Evolutionary conservation across 2,888 invertebrate genomes (phyloP), one percentile per base, ranked within the genome.

Genomic region (Macrophya annulata): DNA sequence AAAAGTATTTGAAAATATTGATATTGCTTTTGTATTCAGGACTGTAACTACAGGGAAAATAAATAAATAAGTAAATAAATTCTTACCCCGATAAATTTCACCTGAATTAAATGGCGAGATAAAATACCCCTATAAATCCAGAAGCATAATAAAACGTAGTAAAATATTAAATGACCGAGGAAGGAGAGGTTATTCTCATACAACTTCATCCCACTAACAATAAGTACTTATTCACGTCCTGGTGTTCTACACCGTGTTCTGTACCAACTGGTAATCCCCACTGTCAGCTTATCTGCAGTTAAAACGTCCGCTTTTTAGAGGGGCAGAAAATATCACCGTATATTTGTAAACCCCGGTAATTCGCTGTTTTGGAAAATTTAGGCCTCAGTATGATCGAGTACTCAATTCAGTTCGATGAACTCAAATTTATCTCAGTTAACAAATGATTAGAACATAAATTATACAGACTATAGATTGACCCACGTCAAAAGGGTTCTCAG

Each of bases 231-330:
- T 37, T 79, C 79, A 59, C 48, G 12, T 76, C 48, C 45, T 10
- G 43, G 76, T 76, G 21, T 45, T 48, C 25, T 76, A 76, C 76
- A 37, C 48, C 76, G 25, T 76, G 48, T 76, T 48, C 25, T 25
- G 21, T 8, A 76, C 25, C 9, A 4, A 79, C 31, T 25, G 31
- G 51, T 62, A 55, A 77, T 77, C 8, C 77, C 48, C 2, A 71
- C 62, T 65, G 81, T 62, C 81, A 81, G 59, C 40, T 37, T 62
- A 62, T 62, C 62, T 81, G n/a, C 62, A 65, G 62, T 37, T 81
- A 40, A 59, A 81, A 62, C 43, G 81, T 65, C n/a, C 59, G 62
- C 40, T 21, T 65, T 81, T 40, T 37, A 45, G 62, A 51, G 31
- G 55, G 55, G 55, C n/a, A 37, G 51, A 55, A 77, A 55, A 37